Conservation (phyloP, 2,888 invertebrate genomes). For the Leptopilina drosophilae region DNA sequence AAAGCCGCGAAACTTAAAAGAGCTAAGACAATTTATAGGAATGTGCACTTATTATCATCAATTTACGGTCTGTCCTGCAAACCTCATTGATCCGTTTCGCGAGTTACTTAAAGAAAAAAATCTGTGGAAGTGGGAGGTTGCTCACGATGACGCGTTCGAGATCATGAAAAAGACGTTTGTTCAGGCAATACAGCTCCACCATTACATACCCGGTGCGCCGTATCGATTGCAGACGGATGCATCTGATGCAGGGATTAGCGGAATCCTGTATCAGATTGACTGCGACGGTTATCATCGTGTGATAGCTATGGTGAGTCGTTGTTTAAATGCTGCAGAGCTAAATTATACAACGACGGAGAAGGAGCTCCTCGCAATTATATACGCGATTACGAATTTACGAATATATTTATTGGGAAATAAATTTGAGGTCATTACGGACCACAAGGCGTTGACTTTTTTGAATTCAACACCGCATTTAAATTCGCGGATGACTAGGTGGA, state of each 20-base stretch:
- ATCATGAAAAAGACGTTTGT: slow-evolving; percentile 49
- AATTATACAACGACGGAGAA: slow-evolving; percentile 56
- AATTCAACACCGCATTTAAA: too few species aligned
- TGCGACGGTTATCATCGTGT: slow-evolving; percentile 30
- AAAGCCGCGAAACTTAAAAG: not conserved
- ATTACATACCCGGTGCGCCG: slow-evolving; percentile 31
- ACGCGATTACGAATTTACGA: slow-evolving; percentile 58
- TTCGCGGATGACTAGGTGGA: too few species aligned
- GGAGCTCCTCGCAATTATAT: slow-evolving; percentile 59
- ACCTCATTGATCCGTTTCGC: slow-evolving; percentile 7
- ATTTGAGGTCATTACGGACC: too few species aligned
- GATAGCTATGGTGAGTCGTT: slow-evolving; percentile 57
- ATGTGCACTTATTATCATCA: not conserved
- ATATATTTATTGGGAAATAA: slow-evolving; percentile 40
- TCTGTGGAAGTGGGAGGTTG: not conserved
- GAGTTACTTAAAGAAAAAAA: not conserved
- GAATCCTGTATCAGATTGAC: slow-evolving; percentile 51
- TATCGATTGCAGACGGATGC: slow-evolving; percentile 13
- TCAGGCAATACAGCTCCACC: slow-evolving; percentile 34
- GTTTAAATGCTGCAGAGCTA: slow-evolving; percentile 44
- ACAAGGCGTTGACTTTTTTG: too few species aligned
- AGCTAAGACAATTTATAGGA: not conserved
- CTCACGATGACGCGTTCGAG: slow-evolving; percentile 43
- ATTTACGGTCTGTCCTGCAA: not conserved
- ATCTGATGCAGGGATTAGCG: slow-evolving; percentile 50